A percentile compares a stretch with the other conserved stretches of the same genome.
Evolutionary conservation across 1,140 invertebrate species (phyloP).

Genomic region (Drosophila simulans): DNA sequence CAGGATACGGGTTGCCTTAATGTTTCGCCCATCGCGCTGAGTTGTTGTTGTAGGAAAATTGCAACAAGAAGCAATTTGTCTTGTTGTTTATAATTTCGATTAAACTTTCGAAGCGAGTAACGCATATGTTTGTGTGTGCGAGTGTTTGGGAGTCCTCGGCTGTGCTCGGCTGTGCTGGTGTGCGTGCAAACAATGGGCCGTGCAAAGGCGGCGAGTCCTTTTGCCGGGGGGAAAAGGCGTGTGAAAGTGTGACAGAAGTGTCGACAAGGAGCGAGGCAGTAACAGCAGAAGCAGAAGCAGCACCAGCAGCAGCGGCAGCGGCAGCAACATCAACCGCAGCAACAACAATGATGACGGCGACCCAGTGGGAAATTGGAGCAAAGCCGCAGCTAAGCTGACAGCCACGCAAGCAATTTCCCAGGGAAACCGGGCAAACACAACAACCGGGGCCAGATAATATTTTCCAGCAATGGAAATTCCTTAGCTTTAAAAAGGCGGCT

Average conservation of each 20-base stretch:
- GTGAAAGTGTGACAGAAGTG: conserved; percentile 74
- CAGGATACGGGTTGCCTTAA: conserved; percentile 27
- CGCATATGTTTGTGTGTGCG: conserved; percentile 41
- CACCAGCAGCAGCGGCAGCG: background rate
- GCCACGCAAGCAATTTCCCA: conserved; percentile 52
- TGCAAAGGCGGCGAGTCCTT: conserved; percentile 22
- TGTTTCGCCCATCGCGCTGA: conserved; percentile 1
- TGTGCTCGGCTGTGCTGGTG: background rate
- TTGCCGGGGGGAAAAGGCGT: conserved; percentile 29
- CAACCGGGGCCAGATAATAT: conserved; percentile 46
- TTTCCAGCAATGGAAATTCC: conserved; percentile 59
- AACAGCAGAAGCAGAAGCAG: background rate
- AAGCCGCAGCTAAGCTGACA: conserved; percentile 78
- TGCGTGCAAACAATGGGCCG: conserved; percentile 55
- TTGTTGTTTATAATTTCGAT: conserved; percentile 83
- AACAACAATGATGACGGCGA: conserved; percentile 51
- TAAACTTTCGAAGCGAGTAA: conserved; percentile 71
- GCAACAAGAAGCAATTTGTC: conserved; percentile 81
- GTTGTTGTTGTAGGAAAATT: conserved; percentile 53
- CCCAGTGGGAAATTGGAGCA: conserved; percentile 79
- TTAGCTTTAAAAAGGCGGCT: conserved; percentile 56
- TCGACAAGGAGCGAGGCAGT: conserved; percentile 39
- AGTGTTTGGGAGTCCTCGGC: conserved; percentile 12
- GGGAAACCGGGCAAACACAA: conserved; percentile 1
- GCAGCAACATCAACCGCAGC: conserved; percentile 27